Conservation (phyloP, 2,888 invertebrate genomes). For the Agriopis aurantiaria region DNA sequence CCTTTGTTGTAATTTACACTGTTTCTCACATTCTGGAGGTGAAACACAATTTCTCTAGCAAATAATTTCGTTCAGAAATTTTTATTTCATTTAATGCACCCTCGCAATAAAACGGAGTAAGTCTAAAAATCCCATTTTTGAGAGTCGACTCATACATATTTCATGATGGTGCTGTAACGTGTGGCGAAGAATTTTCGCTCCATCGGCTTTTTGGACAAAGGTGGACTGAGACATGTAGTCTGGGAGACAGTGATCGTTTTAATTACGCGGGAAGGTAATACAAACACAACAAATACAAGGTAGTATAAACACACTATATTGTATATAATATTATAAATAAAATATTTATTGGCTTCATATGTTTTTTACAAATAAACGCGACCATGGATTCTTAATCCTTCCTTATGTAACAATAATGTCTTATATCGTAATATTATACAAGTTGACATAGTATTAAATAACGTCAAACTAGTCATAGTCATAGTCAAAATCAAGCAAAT, state of each 20-base stretch:
- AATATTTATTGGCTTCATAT: no score
- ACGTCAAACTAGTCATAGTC: no score
- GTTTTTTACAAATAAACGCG: no score
- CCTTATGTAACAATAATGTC: no score
- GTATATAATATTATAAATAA: no score
- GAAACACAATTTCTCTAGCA: not conserved
- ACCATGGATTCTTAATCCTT: no score
- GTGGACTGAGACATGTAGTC: constrained; percentile 30
- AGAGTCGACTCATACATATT: constrained; percentile 41
- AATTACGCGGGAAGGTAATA: constrained; percentile 5
- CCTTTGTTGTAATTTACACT: no score
- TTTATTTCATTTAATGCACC: constrained; percentile 3
- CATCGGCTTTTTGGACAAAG: constrained; percentile 38
- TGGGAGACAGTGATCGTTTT: not conserved
- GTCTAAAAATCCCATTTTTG: constrained; percentile 22
- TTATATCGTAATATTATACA: no score
- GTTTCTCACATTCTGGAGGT: not conserved
- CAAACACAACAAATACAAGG: no score
- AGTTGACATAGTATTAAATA: no score
- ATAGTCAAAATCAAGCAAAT: no score
- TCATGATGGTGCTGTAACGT: constrained; percentile 43
- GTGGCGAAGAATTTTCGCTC: constrained; percentile 45
- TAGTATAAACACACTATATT: no score
- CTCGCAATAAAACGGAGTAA: constrained; percentile 3
- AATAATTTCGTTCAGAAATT: constrained; percentile 6